These are phyloP conservation scores for Cladopsammia gracilis DNA, from an alignment of 64 coral and sea anemone genomes.

Conservation along the genomic window DNA sequence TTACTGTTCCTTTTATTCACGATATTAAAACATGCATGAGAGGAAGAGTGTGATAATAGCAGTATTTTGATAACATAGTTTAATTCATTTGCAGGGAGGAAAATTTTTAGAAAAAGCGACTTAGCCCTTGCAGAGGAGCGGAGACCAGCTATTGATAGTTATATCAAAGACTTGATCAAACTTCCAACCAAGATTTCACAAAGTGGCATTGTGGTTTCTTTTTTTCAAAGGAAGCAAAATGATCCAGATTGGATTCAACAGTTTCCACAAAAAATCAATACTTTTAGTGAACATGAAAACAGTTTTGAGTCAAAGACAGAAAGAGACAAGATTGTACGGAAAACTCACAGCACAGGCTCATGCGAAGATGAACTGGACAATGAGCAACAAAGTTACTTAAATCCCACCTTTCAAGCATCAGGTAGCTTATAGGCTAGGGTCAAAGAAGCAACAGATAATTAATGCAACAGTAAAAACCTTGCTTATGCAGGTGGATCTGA, in stretches of 20 bases:
- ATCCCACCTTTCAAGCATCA: neutral
- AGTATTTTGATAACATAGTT: neutral
- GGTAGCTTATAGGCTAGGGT: neutral
- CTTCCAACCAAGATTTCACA: constrained; percentile 72
- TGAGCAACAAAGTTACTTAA: neutral
- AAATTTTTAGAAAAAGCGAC: constrained; percentile 87
- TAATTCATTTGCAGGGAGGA: constrained; percentile 74
- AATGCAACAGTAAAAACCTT: too few relatives aligned
- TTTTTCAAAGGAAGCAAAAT: constrained; percentile 69
- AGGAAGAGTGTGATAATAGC: too few relatives aligned
- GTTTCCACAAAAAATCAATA: constrained; percentile 36
- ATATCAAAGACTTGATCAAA: constrained; percentile 66
- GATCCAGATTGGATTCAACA: constrained; percentile 67
- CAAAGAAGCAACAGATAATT: neutral
- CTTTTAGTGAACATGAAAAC: neutral
- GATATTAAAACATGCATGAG: too few relatives aligned
- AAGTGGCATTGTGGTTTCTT: constrained; percentile 54
- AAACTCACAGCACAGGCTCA: too few relatives aligned
- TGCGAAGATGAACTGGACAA: neutral
- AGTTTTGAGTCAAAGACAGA: neutral
- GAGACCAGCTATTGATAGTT: constrained; percentile 70
- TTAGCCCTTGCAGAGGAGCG: constrained; percentile 72
- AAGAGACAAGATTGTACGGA: neutral
- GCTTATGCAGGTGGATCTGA: too few relatives aligned
- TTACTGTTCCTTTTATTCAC: too few relatives aligned